phyloP scores from a whole-genome alignment of 2,113 vertebrate genomes.

The Indicator indicator region DNA sequence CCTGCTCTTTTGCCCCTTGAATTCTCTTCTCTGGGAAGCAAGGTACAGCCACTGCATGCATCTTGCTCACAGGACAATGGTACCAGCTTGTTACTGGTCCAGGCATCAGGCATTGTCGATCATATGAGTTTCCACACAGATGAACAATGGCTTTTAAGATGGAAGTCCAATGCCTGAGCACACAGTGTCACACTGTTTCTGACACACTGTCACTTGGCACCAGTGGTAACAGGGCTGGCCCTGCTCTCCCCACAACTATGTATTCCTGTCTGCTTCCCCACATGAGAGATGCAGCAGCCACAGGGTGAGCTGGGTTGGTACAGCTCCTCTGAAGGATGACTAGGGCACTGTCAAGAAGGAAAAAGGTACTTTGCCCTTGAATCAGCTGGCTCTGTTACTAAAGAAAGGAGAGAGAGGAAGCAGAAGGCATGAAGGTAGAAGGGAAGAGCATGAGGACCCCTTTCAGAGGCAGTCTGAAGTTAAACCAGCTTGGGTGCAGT shows the following conservation, averaged over 20 bases:
- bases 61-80: neutral
- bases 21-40: neutral
- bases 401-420: neutral
- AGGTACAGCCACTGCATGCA: neutral
- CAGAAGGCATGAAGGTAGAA: neutral
- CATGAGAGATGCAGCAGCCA: neutral
- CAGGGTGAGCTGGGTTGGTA: neutral
- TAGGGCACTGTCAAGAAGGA: neutral
- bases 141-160: neutral
- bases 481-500: neutral
- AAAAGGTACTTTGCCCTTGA: neutral
- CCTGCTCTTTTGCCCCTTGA: neutral
- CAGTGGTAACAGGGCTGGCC: neutral
- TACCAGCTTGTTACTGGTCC: neutral
- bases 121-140: neutral
- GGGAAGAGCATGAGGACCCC: neutral
- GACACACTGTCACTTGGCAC: fast-evolving
- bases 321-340: neutral
- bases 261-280: neutral
- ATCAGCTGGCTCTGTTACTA: neutral
- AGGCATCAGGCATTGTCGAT: neutral
- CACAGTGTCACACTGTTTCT: neutral
- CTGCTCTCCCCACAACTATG: neutral
- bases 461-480: neutral
- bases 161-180: neutral